phyloP scores from a whole-genome alignment of 2,113 vertebrate genomes.

The Motacilla tschutschensis region DNA sequence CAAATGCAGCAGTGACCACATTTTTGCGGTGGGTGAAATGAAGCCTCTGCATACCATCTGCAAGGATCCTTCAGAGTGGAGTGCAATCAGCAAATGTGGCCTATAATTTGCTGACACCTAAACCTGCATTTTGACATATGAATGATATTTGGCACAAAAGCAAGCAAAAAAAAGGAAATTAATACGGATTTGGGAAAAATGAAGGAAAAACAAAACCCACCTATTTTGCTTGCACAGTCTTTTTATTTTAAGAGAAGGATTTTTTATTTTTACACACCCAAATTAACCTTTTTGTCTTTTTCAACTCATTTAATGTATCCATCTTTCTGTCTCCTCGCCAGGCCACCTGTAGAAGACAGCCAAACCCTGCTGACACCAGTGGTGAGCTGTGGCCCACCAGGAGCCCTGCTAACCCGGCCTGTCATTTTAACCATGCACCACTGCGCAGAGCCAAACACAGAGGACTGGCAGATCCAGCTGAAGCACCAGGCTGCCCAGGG shows the following conservation, averaged over 20 bases:
- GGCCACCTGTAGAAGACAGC: slow-evolving; percentile 88
- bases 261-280: neutral
- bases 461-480: slow-evolving; percentile 93
- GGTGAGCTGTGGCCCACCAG: slow-evolving; percentile 92
- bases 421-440: slow-evolving; percentile 91
- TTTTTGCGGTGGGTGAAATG: neutral
- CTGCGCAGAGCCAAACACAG: slow-evolving; percentile 83
- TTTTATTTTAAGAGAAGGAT: neutral
- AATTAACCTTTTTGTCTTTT: neutral
- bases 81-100: neutral
- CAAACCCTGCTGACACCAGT: slow-evolving; percentile 92
- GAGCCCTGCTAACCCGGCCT: slow-evolving; percentile 88
- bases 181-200: neutral
- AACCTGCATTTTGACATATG: neutral
- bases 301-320: neutral
- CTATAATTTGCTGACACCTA: neutral
- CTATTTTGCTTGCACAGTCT: neutral
- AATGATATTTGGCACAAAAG: neutral
- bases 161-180: neutral
- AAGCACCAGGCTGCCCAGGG: slow-evolving; percentile 85
- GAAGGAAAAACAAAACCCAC: neutral
- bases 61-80: neutral
- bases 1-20: neutral
- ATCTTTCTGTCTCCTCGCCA: slow-evolving; percentile 35
- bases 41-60: neutral